These are phyloP conservation scores for Megaceryle alcyon DNA, from an alignment of 2,797 vertebrate genomes.

Conservation along the genomic window DNA sequence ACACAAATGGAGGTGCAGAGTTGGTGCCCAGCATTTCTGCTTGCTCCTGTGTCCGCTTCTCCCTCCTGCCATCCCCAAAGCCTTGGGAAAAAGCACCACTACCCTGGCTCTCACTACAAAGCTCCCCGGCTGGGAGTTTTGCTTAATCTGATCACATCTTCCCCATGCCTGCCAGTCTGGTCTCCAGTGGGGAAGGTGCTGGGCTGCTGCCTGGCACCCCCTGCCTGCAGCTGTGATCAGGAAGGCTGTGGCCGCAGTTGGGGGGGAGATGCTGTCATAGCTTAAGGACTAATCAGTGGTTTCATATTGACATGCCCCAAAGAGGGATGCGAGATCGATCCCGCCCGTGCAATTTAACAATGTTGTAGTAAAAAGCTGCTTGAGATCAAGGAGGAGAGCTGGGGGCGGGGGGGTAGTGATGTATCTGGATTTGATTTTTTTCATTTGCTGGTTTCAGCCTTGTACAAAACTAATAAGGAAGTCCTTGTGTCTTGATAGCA, in stretches of 20 bases:
- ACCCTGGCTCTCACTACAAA: rapidly evolving
- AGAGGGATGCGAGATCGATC: neutral
- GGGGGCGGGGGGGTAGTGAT: neutral
- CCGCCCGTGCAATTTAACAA: neutral
- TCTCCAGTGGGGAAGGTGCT: neutral
- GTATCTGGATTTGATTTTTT: neutral
- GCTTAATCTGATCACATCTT: neutral
- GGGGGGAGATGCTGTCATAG: rapidly evolving
- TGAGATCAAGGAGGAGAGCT: neutral
- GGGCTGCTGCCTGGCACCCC: neutral
- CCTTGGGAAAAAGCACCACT: no score
- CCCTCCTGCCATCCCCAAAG: neutral
- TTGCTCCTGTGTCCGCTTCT: neutral
- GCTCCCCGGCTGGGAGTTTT: neutral
- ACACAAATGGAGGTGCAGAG: neutral
- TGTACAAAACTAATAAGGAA: neutral
- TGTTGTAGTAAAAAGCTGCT: neutral
- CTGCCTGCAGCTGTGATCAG: rapidly evolving
- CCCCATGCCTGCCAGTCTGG: rapidly evolving
- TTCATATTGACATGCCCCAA: neutral
- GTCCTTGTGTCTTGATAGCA: neutral
- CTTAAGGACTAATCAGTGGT: neutral
- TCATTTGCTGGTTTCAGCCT: neutral
- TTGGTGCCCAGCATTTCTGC: neutral
- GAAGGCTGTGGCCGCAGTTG: rapidly evolving